Evolutionary conservation across 1,140 invertebrate genomes (phyloP).

Genomic region (Antheraea mylitta): DNA sequence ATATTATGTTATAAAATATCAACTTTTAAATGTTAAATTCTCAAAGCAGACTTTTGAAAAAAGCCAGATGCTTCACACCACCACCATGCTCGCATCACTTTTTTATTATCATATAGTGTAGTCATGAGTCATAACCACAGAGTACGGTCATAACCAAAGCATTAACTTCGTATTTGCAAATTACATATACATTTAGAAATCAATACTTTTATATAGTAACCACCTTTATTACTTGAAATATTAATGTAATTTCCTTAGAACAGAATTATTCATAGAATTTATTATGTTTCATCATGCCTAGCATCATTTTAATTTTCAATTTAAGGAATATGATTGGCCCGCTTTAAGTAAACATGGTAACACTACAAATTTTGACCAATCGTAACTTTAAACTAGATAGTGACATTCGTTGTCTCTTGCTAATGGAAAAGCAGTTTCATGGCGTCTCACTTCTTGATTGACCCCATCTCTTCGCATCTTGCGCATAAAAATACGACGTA

Average conservation of each 20-base stretch:
- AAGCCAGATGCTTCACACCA: no score
- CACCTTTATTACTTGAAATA: not conserved
- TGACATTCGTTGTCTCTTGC: conserved; percentile 1
- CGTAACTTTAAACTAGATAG: not conserved
- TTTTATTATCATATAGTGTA: no score
- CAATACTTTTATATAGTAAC: no score
- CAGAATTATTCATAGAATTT: not conserved
- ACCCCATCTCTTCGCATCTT: conserved; percentile 11
- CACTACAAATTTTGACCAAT: conserved; percentile 5
- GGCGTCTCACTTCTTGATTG: conserved; percentile 17
- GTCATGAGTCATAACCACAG: no score
- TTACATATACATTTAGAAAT: no score
- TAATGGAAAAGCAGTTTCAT: conserved; percentile 11
- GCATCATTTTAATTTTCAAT: not conserved
- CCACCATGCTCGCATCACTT: no score
- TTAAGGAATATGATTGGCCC: not conserved
- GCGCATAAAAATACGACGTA: conserved; percentile 23
- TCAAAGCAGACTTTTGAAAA: no score
- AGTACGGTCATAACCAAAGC: no score
- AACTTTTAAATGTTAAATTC: no score
- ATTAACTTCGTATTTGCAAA: no score
- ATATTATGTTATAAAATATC: no score
- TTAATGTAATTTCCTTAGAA: not conserved
- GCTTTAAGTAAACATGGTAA: not conserved
- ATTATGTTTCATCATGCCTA: no score